phyloP scores from a whole-genome alignment of 2,113 vertebrate species.

The Ibidorhyncha struthersii region DNA sequence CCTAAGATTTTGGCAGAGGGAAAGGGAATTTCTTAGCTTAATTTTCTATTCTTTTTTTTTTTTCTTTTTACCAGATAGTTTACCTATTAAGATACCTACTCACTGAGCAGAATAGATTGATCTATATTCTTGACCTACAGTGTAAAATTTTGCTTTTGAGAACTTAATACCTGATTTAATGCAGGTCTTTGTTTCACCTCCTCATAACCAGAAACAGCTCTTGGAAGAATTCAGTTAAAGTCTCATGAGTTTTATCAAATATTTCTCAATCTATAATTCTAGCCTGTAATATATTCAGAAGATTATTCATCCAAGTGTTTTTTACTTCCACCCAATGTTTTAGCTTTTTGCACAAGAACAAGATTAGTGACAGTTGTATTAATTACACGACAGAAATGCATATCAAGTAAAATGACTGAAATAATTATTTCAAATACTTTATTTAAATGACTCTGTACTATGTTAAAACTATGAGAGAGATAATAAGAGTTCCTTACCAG shows the following conservation, averaged over 20 bases:
- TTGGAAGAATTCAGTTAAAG: conserved; percentile 58
- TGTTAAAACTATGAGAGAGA: not conserved
- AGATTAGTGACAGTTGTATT: conserved; percentile 53
- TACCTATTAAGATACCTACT: not conserved
- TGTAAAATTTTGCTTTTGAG: not conserved
- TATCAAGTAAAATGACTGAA: conserved; percentile 53
- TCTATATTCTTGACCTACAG: not conserved
- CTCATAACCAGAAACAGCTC: conserved; percentile 55
- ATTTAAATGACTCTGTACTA: conserved; percentile 57
- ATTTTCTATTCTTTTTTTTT: not conserved
- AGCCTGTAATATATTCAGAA: conserved; percentile 46
- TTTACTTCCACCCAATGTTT: conserved; percentile 7
- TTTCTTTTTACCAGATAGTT: not conserved
- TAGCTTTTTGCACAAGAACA: conserved; percentile 34
- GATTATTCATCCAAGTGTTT: conserved; percentile 52
- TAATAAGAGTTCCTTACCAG: conserved; percentile 53
- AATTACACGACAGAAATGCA: conserved; percentile 56
- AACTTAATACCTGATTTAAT: not conserved
- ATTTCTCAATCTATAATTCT: conserved; percentile 62
- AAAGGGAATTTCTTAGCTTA: not conserved
- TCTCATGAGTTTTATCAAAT: conserved; percentile 58
- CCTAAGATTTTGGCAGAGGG: not conserved
- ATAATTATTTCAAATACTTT: conserved; percentile 68
- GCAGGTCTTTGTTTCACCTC: conserved; percentile 36
- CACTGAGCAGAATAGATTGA: not conserved